Percentiles rank a stretch among this genome's conserved stretches.
phyloP scores from a whole-genome alignment of 2,888 invertebrate species.

The Drosophila meridiana region DNA sequence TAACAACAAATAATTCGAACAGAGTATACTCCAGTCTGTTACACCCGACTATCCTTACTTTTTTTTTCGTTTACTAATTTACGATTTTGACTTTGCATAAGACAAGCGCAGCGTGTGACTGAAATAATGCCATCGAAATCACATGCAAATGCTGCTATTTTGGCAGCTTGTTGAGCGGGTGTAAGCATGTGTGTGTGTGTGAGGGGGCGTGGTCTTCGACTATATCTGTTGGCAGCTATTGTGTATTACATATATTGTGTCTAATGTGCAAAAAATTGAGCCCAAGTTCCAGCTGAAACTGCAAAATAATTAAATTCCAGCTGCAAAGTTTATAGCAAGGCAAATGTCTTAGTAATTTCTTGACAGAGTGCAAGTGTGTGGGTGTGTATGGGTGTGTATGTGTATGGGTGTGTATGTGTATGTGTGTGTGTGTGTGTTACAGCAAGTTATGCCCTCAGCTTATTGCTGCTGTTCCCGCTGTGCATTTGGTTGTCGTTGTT shows the following conservation, averaged over 20 bases:
- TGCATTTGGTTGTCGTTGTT: slow-evolving; percentile 34
- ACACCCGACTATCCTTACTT: not conserved
- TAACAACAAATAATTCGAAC: not conserved
- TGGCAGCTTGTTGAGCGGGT: slow-evolving; percentile 47
- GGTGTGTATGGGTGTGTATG: slow-evolving; percentile 17
- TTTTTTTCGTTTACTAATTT: slow-evolving; percentile 4
- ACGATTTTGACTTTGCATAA: slow-evolving; percentile 41
- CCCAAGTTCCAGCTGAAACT: slow-evolving; percentile 57
- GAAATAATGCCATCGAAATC: slow-evolving; percentile 65
- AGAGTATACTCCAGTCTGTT: not conserved
- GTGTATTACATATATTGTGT: slow-evolving; percentile 44
- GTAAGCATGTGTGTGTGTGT: not conserved
- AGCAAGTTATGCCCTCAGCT: slow-evolving; percentile 76
- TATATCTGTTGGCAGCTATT: slow-evolving; percentile 19
- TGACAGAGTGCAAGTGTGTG: slow-evolving; percentile 38
- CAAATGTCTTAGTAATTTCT: slow-evolving; percentile 68
- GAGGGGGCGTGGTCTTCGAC: not conserved
- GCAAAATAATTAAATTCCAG: slow-evolving; percentile 77
- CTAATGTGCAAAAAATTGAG: slow-evolving; percentile 73
- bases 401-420: slow-evolving; percentile 7
- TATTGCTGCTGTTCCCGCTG: slow-evolving; percentile 76
- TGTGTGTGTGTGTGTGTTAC: slow-evolving; percentile 34
- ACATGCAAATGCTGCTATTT: slow-evolving; percentile 51
- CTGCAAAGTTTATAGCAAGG: slow-evolving; percentile 65
- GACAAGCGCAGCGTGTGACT: slow-evolving; percentile 69